Percentiles rank a stretch among this genome's conserved stretches.
Conservation (phyloP, 23 tunicate species). For the Corella eumyota region DNA sequence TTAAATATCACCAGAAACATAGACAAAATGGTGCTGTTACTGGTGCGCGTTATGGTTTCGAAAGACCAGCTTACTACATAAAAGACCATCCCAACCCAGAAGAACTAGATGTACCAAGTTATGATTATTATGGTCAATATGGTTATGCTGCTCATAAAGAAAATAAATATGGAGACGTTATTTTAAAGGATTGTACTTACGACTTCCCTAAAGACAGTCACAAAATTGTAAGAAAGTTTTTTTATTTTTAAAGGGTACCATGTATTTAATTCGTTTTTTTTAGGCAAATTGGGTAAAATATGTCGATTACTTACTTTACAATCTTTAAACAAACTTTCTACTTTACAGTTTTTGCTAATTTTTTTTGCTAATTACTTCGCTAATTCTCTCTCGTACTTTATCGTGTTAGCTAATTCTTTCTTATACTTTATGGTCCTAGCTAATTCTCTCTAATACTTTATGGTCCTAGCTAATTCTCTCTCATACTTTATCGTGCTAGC, state of each 20-base stretch:
- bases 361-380: no score
- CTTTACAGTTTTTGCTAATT: no score
- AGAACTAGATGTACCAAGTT: constrained; percentile 24
- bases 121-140: constrained; percentile 56
- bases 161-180: constrained; percentile 27
- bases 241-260: not conserved
- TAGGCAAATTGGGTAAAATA: no score
- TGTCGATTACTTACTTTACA: no score
- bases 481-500: no score
- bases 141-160: constrained; percentile 28
- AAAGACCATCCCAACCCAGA: constrained; percentile 9
- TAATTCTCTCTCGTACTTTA: no score
- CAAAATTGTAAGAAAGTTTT: constrained; percentile 11
- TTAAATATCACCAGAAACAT: constrained; percentile 9
- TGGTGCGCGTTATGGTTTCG: constrained; percentile 17
- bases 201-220: constrained; percentile 31
- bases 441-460: no score
- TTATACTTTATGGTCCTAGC: no score
- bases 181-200: constrained; percentile 37
- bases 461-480: no score
- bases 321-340: no score
- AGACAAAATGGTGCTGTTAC: constrained; percentile 18
- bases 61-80: constrained; percentile 52
- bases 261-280: not conserved
- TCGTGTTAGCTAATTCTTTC: no score